Evolutionary conservation across 2,113 vertebrate species (phyloP).

Genomic region (Otis tarda): DNA sequence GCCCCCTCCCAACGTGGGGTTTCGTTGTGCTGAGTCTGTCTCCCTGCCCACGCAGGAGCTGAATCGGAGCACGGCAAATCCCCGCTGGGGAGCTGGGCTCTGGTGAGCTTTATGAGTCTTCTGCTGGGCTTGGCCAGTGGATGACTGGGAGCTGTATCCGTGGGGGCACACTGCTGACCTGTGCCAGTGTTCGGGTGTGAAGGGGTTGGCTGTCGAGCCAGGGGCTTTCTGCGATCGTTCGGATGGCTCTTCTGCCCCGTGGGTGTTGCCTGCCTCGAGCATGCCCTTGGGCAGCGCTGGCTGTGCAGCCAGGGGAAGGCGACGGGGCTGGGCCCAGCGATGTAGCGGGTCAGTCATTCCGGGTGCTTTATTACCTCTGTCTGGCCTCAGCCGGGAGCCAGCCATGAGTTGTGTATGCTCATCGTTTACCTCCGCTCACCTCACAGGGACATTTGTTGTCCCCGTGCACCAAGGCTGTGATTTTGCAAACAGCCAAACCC

Average conservation of each 20-base stretch:
- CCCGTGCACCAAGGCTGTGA: background rate
- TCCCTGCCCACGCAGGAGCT: constrained; percentile 39
- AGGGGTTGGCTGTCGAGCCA: background rate
- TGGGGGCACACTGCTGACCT: background rate
- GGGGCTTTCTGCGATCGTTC: background rate
- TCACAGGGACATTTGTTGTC: background rate
- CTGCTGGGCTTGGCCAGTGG: background rate
- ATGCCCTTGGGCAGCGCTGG: fast-evolving
- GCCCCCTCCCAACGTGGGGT: background rate
- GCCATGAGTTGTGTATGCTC: fast-evolving
- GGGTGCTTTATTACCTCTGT: background rate
- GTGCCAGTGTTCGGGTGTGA: background rate
- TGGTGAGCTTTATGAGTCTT: background rate
- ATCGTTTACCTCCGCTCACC: background rate
- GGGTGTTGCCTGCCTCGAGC: background rate
- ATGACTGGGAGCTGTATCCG: background rate
- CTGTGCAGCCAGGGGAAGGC: background rate
- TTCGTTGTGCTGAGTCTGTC: constrained; percentile 3
- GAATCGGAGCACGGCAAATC: background rate
- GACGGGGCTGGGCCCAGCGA: background rate
- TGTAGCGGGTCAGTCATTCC: background rate
- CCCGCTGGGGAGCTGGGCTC: background rate
- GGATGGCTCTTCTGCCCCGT: background rate
- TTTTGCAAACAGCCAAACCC: background rate
- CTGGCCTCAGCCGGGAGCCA: background rate